phyloP scores from a whole-genome alignment of 2,113 vertebrate species.

The Melanotaenia duboulayi region DNA sequence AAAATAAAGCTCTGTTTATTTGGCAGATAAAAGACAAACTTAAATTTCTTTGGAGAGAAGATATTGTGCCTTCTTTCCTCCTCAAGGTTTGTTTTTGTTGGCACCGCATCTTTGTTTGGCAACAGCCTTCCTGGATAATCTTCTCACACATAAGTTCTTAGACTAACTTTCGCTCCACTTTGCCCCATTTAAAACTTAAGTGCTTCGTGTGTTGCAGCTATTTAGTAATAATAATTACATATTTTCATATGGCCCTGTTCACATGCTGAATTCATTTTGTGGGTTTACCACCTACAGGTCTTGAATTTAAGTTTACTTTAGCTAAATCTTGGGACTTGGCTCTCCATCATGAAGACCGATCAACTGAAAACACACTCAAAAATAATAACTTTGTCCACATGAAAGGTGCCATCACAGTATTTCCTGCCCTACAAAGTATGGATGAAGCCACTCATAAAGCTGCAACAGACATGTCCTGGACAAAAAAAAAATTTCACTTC shows the following conservation, averaged over 20 bases:
- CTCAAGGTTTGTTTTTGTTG: constrained; percentile 29
- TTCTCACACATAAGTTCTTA: constrained; percentile 27
- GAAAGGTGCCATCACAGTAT: too few relatives aligned
- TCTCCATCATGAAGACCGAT: not conserved
- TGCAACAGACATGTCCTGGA: too few relatives aligned
- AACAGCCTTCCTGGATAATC: constrained; percentile 23
- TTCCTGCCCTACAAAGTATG: too few relatives aligned
- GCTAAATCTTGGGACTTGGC: not conserved
- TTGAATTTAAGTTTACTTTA: not conserved
- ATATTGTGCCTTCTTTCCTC: constrained; percentile 14
- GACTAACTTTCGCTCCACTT: constrained; percentile 37
- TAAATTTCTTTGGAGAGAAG: constrained; percentile 16
- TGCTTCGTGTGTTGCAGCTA: not conserved
- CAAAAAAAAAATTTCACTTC: too few relatives aligned
- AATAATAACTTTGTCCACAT: too few relatives aligned
- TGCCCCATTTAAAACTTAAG: constrained; percentile 20
- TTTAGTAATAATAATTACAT: constrained; percentile 16
- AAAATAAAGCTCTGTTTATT: constrained; percentile 13
- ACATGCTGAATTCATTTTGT: not conserved
- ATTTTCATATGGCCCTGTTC: not conserved
- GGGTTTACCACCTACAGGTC: not conserved
- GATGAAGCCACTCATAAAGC: too few relatives aligned
- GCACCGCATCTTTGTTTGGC: constrained; percentile 33
- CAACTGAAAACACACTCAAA: too few relatives aligned
- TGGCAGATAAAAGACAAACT: not conserved